Percentiles rank a stretch among this genome's conserved stretches.
Evolutionary conservation across 92 coral and sea anemone species (phyloP).

Genomic region (Epizoanthus scotinus): DNA sequence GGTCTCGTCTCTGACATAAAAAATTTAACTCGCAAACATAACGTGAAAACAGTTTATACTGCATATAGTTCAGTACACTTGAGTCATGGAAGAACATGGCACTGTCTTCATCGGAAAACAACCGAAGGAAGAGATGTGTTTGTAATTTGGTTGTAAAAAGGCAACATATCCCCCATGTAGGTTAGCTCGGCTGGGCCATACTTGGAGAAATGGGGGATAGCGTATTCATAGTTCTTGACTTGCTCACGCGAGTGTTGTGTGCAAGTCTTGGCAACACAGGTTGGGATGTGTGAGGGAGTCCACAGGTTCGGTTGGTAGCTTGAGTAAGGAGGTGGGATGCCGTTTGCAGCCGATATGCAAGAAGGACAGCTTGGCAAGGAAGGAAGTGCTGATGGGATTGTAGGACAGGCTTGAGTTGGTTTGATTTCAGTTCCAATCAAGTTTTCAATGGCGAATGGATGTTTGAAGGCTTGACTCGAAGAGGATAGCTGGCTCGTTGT

Average conservation of each 20-base stretch:
- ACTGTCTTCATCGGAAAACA: conserved; percentile 50
- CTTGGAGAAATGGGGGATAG: conserved; percentile 50
- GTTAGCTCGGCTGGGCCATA: conserved; percentile 55
- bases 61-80: background rate
- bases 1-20: conserved; percentile 9
- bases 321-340: conserved; percentile 34
- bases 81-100: background rate
- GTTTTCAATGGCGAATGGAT: conserved; percentile 97
- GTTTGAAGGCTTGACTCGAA: conserved; percentile 74
- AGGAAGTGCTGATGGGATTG: conserved; percentile 69
- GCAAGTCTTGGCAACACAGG: conserved; percentile 75
- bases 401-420: conserved; percentile 49
- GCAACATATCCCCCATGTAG: conserved; percentile 59
- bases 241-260: conserved; percentile 65
- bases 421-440: conserved; percentile 78
- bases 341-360: conserved; percentile 64
- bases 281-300: conserved; percentile 73
- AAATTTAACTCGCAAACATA: conserved; percentile 2
- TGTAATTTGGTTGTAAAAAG: conserved; percentile 56
- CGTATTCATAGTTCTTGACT: conserved; percentile 56
- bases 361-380: conserved; percentile 87
- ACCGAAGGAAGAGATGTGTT: conserved; percentile 55
- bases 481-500: conserved; percentile 39
- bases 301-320: conserved; percentile 72
- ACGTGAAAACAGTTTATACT: background rate